Percentiles rank a stretch among this genome's conserved stretches.
Conservation (phyloP, 2,888 invertebrate genomes). For the Sesamia inferens region DNA sequence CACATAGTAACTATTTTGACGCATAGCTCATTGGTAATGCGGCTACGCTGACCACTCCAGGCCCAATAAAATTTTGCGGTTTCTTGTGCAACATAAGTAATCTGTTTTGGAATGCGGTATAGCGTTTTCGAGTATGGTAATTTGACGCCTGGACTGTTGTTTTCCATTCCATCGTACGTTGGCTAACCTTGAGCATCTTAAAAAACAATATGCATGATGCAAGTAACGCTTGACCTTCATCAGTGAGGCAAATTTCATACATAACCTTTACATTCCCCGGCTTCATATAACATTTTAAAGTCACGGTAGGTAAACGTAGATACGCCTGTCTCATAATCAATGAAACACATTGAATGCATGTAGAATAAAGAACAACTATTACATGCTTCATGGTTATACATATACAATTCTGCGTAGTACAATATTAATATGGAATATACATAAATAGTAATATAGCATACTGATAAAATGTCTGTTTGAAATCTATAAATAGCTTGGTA, state of each 20-base stretch:
- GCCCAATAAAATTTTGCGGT: not conserved
- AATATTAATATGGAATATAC: not conserved
- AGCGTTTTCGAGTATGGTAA: not conserved
- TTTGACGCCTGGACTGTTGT: not conserved
- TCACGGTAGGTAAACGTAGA: conserved; percentile 2
- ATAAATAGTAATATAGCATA: not conserved
- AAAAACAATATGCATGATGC: not conserved
- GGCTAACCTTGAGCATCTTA: not conserved
- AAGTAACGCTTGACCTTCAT: not conserved
- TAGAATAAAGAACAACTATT: conserved; percentile 27
- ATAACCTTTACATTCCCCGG: conserved; percentile 4
- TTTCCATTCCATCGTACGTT: not conserved
- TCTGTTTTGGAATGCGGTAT: too few species aligned
- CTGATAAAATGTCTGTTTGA: conserved; percentile 22
- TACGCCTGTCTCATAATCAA: conserved; percentile 28
- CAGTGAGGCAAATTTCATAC: not conserved
- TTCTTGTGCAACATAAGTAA: too few species aligned
- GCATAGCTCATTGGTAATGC: not conserved
- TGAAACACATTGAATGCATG: conserved; percentile 17
- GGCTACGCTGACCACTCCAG: not conserved
- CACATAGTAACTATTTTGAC: not conserved
- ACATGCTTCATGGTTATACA: conserved; percentile 26
- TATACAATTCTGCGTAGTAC: conserved; percentile 26
- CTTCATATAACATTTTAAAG: conserved; percentile 24
- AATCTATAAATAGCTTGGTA: conserved; percentile 4